Percentiles rank a stretch among this genome's conserved stretches.
phyloP scores from a whole-genome alignment of 2,888 invertebrate species.

The Cheilosia vernalis region DNA sequence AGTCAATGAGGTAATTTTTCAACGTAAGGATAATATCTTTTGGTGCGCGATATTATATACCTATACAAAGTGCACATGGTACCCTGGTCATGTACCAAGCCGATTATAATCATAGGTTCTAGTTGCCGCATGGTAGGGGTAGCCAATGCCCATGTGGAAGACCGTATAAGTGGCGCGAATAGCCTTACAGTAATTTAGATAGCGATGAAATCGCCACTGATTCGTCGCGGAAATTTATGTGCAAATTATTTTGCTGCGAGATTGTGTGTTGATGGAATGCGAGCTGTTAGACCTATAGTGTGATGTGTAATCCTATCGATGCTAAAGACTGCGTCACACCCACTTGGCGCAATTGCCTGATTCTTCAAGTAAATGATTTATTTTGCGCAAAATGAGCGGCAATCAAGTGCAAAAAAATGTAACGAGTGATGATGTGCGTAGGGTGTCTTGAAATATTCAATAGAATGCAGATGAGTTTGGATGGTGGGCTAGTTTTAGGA shows the following conservation, averaged over 20 bases:
- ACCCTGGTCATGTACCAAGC: background rate
- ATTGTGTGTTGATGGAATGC: slow-evolving; percentile 65
- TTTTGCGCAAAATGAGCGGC: slow-evolving; percentile 25
- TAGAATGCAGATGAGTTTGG: too few species aligned
- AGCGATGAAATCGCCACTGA: slow-evolving; percentile 66
- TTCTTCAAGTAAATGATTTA: slow-evolving; percentile 30
- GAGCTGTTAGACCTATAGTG: slow-evolving; percentile 13
- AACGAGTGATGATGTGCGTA: background rate
- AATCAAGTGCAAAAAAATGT: slow-evolving; percentile 4
- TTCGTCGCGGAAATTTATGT: slow-evolving; percentile 66
- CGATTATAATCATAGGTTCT: slow-evolving; percentile 59
- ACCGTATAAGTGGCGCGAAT: slow-evolving; percentile 32
- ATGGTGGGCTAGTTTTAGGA: too few species aligned
- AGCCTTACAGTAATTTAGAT: slow-evolving; percentile 52
- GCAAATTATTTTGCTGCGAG: slow-evolving; percentile 59
- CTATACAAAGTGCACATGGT: background rate
- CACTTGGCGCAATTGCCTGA: slow-evolving; percentile 11
- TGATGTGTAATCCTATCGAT: slow-evolving; percentile 51
- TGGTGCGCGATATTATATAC: slow-evolving; percentile 9
- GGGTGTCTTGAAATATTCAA: too few species aligned
- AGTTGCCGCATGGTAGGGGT: background rate
- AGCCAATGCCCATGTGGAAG: slow-evolving; percentile 19
- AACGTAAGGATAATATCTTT: slow-evolving; percentile 66
- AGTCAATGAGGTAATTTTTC: slow-evolving; percentile 71
- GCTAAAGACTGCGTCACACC: slow-evolving; percentile 45